Evolutionary conservation across 92 coral and sea anemone genomes (phyloP), one percentile per base, ranked within the genome.

Genomic region (Desmophyllum pertusum): DNA sequence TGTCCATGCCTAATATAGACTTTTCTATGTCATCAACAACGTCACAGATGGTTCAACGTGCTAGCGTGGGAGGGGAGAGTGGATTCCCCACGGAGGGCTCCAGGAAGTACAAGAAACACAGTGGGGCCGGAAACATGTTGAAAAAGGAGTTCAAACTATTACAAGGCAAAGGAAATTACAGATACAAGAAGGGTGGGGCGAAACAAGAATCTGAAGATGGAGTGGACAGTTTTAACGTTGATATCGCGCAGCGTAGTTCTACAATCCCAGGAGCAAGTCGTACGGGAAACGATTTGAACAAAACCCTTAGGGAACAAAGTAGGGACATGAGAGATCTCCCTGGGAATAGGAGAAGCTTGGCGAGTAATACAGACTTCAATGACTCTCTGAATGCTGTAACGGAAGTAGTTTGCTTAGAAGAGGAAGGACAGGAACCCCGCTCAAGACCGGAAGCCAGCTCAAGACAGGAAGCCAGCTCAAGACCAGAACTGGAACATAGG

Each of bases 1-100:
- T 84, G 89, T 89, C 92, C 11, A 89, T 89, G 92, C 89, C 92
- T 4, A 64, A 78, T 36, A 86, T 89, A 23, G 88, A 82, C 25
- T 64, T 48, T 31, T 68, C 85, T 4, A 36, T 75, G 33, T 31
- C 88, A 71, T 62, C 93, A 27, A 74, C 88, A 23, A 4, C 89
- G 61, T 53, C 89, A 51, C 76, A 72, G 43, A 72, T 48, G 35
- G 67, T 69, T 66, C 88, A 59, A 64, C 83, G 59, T 55, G 53
- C 43, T 38, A 85, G 66, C 52, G 53, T 18, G 77, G 76, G 76
- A 80, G 84, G 77, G 61, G 67, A 82, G 59, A 46, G 46, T 61
- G 78, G 53, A 40, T 55, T 67, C 18, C 68, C 79, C 14, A 3
- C 45, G 48, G 59, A 53, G 0, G 78, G 76, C 35, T 55, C 48